phyloP scores from a whole-genome alignment of 2,888 invertebrate genomes.

The Ectropis crepuscularia region DNA sequence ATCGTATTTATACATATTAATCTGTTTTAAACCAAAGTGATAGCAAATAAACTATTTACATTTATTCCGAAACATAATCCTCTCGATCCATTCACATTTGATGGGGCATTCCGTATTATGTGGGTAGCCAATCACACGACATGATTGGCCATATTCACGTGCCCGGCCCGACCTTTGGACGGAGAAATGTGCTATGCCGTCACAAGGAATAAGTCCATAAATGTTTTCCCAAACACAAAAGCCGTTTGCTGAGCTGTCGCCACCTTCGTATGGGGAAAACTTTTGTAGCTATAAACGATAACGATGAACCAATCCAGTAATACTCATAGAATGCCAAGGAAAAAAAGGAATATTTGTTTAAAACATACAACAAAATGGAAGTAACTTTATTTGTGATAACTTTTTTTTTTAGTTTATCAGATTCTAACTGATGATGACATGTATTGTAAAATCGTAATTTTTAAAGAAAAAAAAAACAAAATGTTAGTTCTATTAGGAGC shows the following conservation, averaged over 20 bases:
- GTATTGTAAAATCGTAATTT: too few species aligned
- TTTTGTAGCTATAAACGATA: slow-evolving; percentile 37
- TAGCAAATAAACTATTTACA: slow-evolving; percentile 19
- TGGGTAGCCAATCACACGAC: slow-evolving; percentile 37
- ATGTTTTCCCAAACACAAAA: slow-evolving; percentile 43
- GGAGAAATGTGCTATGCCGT: slow-evolving; percentile 31
- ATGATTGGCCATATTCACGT: slow-evolving; percentile 51
- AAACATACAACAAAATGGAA: background rate
- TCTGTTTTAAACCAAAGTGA: background rate
- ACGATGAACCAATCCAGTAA: slow-evolving; percentile 7
- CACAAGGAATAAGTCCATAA: slow-evolving; percentile 39
- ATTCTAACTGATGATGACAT: too few species aligned
- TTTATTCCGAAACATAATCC: slow-evolving; percentile 21
- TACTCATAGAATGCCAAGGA: background rate
- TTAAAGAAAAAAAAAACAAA: too few species aligned
- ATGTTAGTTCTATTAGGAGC: too few species aligned
- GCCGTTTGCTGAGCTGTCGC: slow-evolving; percentile 29
- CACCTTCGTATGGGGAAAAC: slow-evolving; percentile 14
- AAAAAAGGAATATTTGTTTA: background rate
- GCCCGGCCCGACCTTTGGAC: slow-evolving; percentile 21
- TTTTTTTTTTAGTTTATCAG: too few species aligned
- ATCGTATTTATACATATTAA: background rate
- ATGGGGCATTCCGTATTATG: slow-evolving; percentile 27
- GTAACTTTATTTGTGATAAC: too few species aligned
- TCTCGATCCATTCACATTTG: slow-evolving; percentile 26